phyloP scores from a whole-genome alignment of 2,888 invertebrate genomes.

The Yponomeuta cagnagella region DNA sequence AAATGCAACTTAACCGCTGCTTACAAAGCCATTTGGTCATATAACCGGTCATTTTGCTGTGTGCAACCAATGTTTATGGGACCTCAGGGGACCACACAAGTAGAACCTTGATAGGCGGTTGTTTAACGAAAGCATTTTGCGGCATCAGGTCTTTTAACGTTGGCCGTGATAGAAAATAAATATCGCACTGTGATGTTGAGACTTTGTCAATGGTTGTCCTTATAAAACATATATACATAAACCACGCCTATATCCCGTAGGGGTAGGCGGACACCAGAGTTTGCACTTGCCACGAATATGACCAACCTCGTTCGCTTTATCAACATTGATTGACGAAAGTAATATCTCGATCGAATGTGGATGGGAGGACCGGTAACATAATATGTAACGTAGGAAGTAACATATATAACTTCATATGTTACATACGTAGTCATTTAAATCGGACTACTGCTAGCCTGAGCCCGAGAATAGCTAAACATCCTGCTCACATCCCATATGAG shows the following conservation, averaged over 20 bases:
- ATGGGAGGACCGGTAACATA: too few relatives aligned
- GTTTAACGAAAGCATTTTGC: not conserved
- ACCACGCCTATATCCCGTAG: too few relatives aligned
- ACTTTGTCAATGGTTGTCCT: not conserved
- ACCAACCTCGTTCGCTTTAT: too few relatives aligned
- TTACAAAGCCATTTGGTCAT: constrained; percentile 3
- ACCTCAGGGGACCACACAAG: constrained; percentile 6
- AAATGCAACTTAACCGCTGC: not conserved
- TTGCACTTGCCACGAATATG: too few relatives aligned
- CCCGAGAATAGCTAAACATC: too few relatives aligned
- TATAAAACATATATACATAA: not conserved
- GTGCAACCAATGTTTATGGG: constrained; percentile 4
- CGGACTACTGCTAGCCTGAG: too few relatives aligned
- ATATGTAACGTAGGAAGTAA: too few relatives aligned
- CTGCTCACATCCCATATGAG: too few relatives aligned
- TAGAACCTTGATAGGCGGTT: not conserved
- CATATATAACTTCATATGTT: too few relatives aligned
- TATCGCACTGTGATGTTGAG: not conserved
- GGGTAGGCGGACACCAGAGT: not conserved
- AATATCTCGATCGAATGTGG: too few relatives aligned
- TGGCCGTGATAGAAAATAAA: not conserved
- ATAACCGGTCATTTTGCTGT: not conserved
- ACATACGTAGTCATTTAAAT: too few relatives aligned
- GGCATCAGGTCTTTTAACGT: not conserved
- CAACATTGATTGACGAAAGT: too few relatives aligned